Evolutionary conservation across 2,888 invertebrate genomes (phyloP).

Genomic region (Cataglyphis albicans): DNA sequence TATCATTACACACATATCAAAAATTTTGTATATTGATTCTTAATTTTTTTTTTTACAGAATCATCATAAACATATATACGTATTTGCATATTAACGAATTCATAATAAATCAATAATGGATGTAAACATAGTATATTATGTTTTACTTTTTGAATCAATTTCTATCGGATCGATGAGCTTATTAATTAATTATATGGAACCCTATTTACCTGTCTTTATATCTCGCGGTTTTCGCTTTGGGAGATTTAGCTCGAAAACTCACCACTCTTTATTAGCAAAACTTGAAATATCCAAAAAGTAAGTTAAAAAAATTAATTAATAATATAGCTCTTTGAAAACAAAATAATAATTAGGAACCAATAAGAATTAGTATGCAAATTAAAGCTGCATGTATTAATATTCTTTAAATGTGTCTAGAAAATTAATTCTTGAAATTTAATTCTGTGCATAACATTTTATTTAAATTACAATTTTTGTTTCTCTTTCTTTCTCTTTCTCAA

Average conservation of each 20-base stretch:
- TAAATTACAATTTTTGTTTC: background rate
- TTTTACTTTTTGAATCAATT: background rate
- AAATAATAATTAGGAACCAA: background rate
- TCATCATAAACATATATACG: background rate
- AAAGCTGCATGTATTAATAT: background rate
- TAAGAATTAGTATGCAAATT: background rate
- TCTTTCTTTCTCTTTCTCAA: background rate
- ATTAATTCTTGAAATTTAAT: background rate
- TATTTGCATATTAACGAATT: background rate
- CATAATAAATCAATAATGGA: background rate
- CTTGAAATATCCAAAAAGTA: slow-evolving; percentile 91
- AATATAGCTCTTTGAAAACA: background rate
- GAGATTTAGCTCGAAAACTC: slow-evolving; percentile 89
- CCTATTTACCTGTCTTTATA: slow-evolving; percentile 89
- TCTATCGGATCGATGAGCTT: slow-evolving; percentile 87
- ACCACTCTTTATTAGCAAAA: slow-evolving; percentile 83
- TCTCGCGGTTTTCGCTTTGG: slow-evolving; percentile 91
- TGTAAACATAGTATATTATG: background rate
- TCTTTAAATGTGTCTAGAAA: background rate
- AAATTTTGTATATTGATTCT: background rate
- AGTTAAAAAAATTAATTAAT: slow-evolving; percentile 44
- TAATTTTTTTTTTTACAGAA: background rate
- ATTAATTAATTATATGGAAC: slow-evolving; percentile 89
- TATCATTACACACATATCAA: background rate
- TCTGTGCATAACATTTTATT: background rate